Percentiles rank a stretch among this genome's conserved stretches.
Conservation (phyloP, 1,140 invertebrate species). For the Spodoptera litura region DNA sequence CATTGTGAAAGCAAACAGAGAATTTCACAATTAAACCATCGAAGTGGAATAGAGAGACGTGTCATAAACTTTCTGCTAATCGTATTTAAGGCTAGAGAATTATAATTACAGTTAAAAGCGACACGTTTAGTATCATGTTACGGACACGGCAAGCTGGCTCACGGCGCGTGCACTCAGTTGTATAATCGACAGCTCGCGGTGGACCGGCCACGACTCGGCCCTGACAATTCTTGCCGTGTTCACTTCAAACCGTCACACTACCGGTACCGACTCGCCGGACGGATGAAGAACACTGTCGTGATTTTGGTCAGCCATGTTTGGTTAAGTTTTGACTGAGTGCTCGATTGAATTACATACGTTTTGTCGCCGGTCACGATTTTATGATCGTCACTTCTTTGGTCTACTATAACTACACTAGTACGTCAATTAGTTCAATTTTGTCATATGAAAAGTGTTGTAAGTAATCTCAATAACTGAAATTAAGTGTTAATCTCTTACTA, state of each 20-base stretch:
- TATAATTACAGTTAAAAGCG: slow-evolving; percentile 50
- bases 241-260: slow-evolving; percentile 42
- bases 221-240: slow-evolving; percentile 41
- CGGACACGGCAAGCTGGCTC: slow-evolving; percentile 55
- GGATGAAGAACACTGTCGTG: slow-evolving; percentile 20
- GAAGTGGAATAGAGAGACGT: slow-evolving; percentile 30
- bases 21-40: slow-evolving; percentile 3
- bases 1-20: slow-evolving; percentile 14
- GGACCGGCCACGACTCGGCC: slow-evolving; percentile 66
- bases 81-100: slow-evolving; percentile 42
- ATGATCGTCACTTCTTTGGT: not conserved
- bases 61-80: slow-evolving; percentile 36
- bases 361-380: slow-evolving; percentile 11
- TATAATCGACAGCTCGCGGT: slow-evolving; percentile 73
- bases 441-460: no score
- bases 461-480: no score
- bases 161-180: slow-evolving; percentile 76
- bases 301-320: slow-evolving; percentile 35
- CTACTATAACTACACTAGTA: slow-evolving; percentile 5
- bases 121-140: slow-evolving; percentile 56
- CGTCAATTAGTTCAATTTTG: not conserved
- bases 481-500: no score
- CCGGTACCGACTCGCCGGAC: slow-evolving; percentile 2
- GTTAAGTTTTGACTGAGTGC: slow-evolving; percentile 32
- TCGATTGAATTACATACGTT: slow-evolving; percentile 26